phyloP scores from a whole-genome alignment of 2,888 invertebrate species.

The Lutraria lutraria region DNA sequence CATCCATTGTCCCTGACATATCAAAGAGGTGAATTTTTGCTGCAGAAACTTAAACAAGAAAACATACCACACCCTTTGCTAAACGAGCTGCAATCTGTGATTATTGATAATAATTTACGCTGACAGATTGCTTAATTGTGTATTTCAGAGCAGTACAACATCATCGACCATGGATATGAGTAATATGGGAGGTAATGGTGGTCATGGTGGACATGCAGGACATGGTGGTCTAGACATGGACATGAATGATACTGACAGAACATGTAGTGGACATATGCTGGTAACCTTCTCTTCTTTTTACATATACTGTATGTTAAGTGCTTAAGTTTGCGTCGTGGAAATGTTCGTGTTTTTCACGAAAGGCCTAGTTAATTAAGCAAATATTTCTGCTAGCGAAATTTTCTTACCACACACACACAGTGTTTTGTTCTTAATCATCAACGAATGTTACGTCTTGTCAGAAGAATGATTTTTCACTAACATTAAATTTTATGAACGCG shows the following conservation, averaged over 20 bases:
- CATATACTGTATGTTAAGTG: not conserved
- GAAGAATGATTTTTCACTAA: no score
- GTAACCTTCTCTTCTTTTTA: not conserved
- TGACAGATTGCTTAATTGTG: not conserved
- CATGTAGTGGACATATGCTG: constrained; percentile 46
- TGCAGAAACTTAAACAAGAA: not conserved
- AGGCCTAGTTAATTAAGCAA: no score
- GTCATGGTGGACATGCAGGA: constrained; percentile 14
- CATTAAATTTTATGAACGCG: no score
- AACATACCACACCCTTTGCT: no score
- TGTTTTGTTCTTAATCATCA: no score
- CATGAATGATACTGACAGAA: constrained; percentile 43
- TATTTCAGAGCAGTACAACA: not conserved
- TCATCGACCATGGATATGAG: constrained; percentile 32
- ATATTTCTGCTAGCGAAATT: no score
- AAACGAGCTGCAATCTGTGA: not conserved
- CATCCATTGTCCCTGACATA: no score
- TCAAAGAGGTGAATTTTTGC: not conserved
- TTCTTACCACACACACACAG: no score
- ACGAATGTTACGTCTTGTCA: no score
- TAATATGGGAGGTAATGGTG: not conserved
- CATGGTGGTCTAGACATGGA: constrained; percentile 49
- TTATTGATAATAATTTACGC: not conserved
- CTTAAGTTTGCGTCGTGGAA: no score
- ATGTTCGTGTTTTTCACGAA: no score